Conservation (phyloP, 2,888 invertebrate species). For the Sericinus montela region DNA sequence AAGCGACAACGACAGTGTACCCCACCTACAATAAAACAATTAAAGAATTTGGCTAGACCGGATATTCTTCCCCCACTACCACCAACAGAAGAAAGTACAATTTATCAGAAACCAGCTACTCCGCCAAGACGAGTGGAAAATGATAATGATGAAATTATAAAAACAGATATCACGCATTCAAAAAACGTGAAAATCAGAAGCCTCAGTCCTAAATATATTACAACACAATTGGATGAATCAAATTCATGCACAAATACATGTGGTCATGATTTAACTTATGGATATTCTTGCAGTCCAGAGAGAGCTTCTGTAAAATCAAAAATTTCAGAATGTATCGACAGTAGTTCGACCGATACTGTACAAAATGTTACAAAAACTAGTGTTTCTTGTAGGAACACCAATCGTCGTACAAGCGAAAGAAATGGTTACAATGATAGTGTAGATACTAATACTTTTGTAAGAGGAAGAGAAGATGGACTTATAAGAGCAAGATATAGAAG, state of each 20-base stretch:
- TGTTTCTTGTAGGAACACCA: constrained; percentile 42
- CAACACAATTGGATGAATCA: constrained; percentile 43
- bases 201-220: constrained; percentile 65
- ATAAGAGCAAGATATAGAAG: constrained; percentile 47
- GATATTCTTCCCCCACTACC: constrained; percentile 84
- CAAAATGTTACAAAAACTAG: constrained; percentile 27
- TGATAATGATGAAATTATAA: constrained; percentile 27
- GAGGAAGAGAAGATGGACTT: constrained; percentile 43
- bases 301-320: constrained; percentile 74
- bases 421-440: constrained; percentile 32
- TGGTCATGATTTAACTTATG: constrained; percentile 43
- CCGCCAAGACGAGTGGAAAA: constrained; percentile 75
- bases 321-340: constrained; percentile 73
- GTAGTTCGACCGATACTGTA: constrained; percentile 32
- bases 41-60: constrained; percentile 78
- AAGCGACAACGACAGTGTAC: constrained; percentile 83
- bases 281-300: constrained; percentile 56
- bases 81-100: constrained; percentile 69
- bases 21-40: constrained; percentile 67
- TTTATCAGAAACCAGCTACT: constrained; percentile 80
- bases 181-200: constrained; percentile 85
- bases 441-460: constrained; percentile 65
- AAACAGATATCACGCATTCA: constrained; percentile 66
- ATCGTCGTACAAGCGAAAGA: constrained; percentile 36
- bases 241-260: constrained; percentile 33